Evolutionary conservation across 2,888 invertebrate species (phyloP).

Genomic region (Schizotus pectinicornis): DNA sequence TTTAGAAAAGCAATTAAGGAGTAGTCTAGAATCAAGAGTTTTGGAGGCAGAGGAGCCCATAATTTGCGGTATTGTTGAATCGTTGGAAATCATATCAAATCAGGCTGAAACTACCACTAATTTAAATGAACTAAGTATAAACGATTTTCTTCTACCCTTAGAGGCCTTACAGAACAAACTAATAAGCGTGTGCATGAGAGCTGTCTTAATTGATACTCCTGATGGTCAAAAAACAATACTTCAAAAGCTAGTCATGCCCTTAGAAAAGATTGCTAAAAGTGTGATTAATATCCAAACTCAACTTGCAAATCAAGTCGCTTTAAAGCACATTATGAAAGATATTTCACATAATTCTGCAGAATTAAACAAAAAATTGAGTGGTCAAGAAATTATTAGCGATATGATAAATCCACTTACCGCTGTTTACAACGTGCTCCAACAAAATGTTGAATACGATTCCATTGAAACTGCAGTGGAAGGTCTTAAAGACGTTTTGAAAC

Average conservation of each 20-base stretch:
- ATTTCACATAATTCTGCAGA: slow-evolving; percentile 28
- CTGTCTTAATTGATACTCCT: slow-evolving; percentile 44
- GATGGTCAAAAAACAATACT: slow-evolving; percentile 46
- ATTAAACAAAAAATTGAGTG: background rate
- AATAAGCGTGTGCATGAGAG: slow-evolving; percentile 52
- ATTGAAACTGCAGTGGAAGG: background rate
- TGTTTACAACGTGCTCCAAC: background rate
- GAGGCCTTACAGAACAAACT: slow-evolving; percentile 51
- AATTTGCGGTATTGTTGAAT: slow-evolving; percentile 44
- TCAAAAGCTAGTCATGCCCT: slow-evolving; percentile 47
- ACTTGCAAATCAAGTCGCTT: slow-evolving; percentile 35
- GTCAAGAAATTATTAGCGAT: background rate
- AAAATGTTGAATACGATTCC: slow-evolving; percentile 5
- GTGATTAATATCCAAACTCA: slow-evolving; percentile 51
- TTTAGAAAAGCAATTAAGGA: slow-evolving; percentile 41
- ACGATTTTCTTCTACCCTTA: slow-evolving; percentile 46
- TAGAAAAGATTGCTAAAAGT: slow-evolving; percentile 52
- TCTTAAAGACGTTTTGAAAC: background rate
- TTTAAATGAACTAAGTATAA: slow-evolving; percentile 31
- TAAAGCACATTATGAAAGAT: slow-evolving; percentile 32
- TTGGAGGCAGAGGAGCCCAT: slow-evolving; percentile 45
- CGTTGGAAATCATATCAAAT: slow-evolving; percentile 35
- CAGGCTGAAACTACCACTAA: slow-evolving; percentile 29
- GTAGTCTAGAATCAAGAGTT: slow-evolving; percentile 40
- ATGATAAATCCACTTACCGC: background rate